A percentile compares a stretch with the other conserved stretches of the same genome.
phyloP scores from a whole-genome alignment of 2,797 vertebrate genomes.

The Sebastes matsubarae region DNA sequence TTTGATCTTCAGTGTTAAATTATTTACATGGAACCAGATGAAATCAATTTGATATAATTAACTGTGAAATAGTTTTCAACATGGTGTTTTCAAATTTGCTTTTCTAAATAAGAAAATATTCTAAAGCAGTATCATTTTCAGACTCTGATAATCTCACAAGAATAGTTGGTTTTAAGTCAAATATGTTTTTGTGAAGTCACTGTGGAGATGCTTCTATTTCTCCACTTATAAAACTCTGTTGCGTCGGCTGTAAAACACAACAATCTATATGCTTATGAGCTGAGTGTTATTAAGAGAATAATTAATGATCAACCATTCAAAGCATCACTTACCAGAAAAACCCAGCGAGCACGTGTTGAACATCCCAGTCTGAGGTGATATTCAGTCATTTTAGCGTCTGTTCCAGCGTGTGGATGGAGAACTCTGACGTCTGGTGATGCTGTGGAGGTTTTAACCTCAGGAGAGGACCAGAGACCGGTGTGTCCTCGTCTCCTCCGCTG shows the following conservation, averaged over 20 bases:
- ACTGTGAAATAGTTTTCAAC: background rate
- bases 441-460: too few relatives aligned
- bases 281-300: background rate
- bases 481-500: slow-evolving; percentile 25
- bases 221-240: background rate
- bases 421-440: too few relatives aligned
- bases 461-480: background rate
- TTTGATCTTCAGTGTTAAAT: background rate
- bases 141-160: background rate
- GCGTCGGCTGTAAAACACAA: background rate
- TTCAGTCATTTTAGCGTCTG: background rate
- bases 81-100: background rate
- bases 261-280: background rate
- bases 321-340: slow-evolving; percentile 42
- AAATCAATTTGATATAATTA: background rate
- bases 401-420: background rate
- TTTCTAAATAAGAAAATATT: background rate
- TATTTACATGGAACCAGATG: background rate
- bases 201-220: background rate
- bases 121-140: background rate
- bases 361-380: background rate
- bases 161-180: background rate
- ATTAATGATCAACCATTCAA: background rate
- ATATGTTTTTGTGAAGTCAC: background rate
- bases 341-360: background rate